Percentiles rank a stretch among this genome's conserved stretches.
These are phyloP conservation scores for Adoxophyes honmai DNA, from an alignment of 1,140 invertebrate species.

Conservation along the genomic window DNA sequence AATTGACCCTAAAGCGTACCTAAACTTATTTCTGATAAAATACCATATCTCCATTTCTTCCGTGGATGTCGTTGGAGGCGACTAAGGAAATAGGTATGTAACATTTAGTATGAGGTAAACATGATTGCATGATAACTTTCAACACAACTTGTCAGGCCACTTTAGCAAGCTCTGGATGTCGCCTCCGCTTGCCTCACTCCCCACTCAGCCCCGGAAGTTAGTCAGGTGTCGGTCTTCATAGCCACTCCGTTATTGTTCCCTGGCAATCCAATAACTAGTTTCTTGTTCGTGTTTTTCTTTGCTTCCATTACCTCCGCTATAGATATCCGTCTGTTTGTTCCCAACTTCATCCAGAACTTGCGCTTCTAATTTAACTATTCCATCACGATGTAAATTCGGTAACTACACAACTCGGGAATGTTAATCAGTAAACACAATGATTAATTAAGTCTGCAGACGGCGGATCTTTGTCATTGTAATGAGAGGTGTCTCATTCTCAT, in stretches of 20 bases:
- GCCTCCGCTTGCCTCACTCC: too few species aligned
- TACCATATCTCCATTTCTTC: too few species aligned
- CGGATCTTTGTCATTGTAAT: slow-evolving; percentile 19
- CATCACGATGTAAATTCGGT: slow-evolving; percentile 17
- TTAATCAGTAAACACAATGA: slow-evolving; percentile 16
- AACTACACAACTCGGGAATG: slow-evolving; percentile 8
- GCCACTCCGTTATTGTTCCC: not conserved
- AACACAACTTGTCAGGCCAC: too few species aligned
- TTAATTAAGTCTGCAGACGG: slow-evolving; percentile 15
- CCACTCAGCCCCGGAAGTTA: too few species aligned
- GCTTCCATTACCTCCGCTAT: not conserved
- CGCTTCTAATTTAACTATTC: slow-evolving; percentile 12
- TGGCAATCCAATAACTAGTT: not conserved
- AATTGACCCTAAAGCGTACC: too few species aligned
- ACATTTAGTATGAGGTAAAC: too few species aligned
- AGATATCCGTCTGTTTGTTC: slow-evolving; percentile 1
- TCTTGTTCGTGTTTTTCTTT: not conserved
- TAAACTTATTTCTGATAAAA: too few species aligned
- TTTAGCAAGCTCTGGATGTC: too few species aligned
- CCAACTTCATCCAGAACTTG: slow-evolving; percentile 4
- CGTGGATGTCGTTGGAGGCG: too few species aligned
- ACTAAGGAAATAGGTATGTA: too few species aligned
- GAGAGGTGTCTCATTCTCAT: slow-evolving; percentile 12
- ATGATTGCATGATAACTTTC: too few species aligned
- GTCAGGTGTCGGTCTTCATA: too few species aligned